phyloP scores from a whole-genome alignment of 2,797 vertebrate genomes.

The Pelobates cultripes region DNA sequence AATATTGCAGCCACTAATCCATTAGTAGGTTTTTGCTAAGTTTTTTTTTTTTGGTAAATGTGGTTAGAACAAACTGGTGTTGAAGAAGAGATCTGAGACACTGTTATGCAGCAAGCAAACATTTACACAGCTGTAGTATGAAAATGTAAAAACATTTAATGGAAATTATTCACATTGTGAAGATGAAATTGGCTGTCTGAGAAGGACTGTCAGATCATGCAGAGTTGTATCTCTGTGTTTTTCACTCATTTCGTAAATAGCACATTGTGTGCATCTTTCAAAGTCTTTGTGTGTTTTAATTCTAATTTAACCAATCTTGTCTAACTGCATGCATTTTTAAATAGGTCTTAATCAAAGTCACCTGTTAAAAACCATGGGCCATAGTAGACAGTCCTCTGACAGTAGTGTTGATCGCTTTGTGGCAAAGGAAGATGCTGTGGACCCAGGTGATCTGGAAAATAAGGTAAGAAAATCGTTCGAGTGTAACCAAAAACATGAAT shows the following conservation, averaged over 20 bases:
- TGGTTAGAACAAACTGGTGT: too few relatives aligned
- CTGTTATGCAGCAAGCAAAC: too few relatives aligned
- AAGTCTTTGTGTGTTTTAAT: neutral
- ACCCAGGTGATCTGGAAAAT: constrained; percentile 81
- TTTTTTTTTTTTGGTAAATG: too few relatives aligned
- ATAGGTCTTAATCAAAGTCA: constrained; percentile 87
- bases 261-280: neutral
- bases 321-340: constrained; percentile 7
- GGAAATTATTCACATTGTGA: neutral
- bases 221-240: neutral
- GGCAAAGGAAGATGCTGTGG: constrained; percentile 82
- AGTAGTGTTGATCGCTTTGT: constrained; percentile 85
- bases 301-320: neutral
- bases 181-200: neutral
- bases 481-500: too few relatives aligned
- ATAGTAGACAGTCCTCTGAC: constrained; percentile 90
- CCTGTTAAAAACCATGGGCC: constrained; percentile 81
- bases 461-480: constrained; percentile 73
- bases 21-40: too few relatives aligned
- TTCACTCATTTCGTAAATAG: neutral
- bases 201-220: neutral
- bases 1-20: too few relatives aligned
- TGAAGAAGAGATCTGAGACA: too few relatives aligned
- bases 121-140: too few relatives aligned
- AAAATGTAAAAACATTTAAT: neutral